phyloP scores from a whole-genome alignment of 1,140 invertebrate genomes.

The Cherax quadricarinatus region DNA sequence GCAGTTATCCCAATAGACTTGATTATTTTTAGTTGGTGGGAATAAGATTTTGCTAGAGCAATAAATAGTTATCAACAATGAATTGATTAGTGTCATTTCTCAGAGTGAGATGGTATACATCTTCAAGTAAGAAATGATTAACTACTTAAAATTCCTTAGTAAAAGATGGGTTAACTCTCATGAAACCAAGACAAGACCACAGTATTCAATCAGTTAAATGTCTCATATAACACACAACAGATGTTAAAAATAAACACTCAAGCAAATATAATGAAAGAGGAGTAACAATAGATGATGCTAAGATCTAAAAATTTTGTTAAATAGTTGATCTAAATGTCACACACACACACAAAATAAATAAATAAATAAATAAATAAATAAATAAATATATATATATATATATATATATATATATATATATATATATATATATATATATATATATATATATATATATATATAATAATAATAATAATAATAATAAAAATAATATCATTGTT shows the following conservation, averaged over 20 bases:
- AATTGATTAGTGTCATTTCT: not conserved
- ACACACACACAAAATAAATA: not conserved
- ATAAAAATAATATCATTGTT: no score
- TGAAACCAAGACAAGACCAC: not conserved
- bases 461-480: no score
- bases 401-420: not conserved
- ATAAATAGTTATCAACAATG: not conserved
- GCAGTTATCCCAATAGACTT: not conserved
- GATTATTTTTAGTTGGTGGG: not conserved
- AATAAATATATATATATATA: not conserved
- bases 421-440: conserved; percentile 13
- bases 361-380: not conserved
- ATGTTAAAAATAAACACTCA: not conserved
- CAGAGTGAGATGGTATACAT: not conserved
- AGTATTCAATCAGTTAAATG: not conserved
- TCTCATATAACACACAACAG: not conserved
- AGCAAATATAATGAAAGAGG: not conserved
- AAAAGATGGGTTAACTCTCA: not conserved
- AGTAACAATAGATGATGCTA: not conserved
- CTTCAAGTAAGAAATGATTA: not conserved
- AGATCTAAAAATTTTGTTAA: not conserved
- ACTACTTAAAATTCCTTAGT: not conserved
- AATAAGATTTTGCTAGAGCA: not conserved
- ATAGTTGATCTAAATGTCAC: not conserved
- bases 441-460: conserved; percentile 40